Conservation (phyloP, 2,113 vertebrate species). For the Cariama cristata region DNA sequence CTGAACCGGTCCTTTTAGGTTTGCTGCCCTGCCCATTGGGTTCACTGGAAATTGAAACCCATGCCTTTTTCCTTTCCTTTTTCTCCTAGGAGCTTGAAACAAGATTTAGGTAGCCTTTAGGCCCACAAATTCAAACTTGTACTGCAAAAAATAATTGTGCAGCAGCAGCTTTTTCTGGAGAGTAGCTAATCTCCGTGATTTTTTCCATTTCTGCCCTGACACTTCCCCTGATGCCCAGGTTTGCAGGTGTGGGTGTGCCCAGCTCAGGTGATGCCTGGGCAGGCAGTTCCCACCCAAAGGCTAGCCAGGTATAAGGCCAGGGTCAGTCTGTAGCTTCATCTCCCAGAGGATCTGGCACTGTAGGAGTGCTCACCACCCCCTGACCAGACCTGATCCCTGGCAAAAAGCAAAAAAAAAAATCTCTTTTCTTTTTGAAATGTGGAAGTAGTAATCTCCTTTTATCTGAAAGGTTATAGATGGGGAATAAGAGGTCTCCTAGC, state of each 20-base stretch:
- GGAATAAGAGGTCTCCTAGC: not conserved
- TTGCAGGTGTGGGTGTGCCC: not conserved
- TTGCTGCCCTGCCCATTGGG: not conserved
- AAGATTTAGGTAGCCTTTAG: not conserved
- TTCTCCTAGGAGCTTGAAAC: not conserved
- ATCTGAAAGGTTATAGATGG: not conserved
- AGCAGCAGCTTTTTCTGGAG: not conserved
- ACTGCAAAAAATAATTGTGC: not conserved
- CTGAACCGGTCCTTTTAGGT: not conserved
- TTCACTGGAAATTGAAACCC: not conserved
- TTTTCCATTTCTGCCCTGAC: not conserved
- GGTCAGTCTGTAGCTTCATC: not conserved
- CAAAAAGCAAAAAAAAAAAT: not conserved
- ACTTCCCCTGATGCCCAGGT: not conserved
- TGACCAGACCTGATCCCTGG: not conserved
- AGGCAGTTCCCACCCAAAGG: not conserved
- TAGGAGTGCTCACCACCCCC: accelerated
- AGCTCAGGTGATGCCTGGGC: not conserved
- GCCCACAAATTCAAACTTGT: not conserved
- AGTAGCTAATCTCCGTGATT: not conserved
- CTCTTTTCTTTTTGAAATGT: not conserved
- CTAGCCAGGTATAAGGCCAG: accelerated
- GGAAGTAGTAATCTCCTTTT: not conserved
- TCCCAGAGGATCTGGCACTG: not conserved
- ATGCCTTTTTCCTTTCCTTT: not conserved